Conservation (phyloP, 2,797 vertebrate species). For the Macropus fuliginosus region DNA sequence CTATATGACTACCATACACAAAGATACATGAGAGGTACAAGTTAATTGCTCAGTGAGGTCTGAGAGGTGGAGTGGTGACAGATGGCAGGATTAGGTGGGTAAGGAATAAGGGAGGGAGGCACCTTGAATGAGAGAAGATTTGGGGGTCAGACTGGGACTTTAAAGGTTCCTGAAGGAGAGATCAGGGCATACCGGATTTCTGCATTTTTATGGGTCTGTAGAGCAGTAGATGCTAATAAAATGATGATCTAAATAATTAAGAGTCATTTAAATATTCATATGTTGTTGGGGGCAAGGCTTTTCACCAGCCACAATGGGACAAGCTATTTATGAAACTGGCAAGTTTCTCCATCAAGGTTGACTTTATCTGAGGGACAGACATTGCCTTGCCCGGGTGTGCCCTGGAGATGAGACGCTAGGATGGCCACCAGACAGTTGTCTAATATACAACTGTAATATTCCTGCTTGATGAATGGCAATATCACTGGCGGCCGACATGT, state of each 20-base stretch:
- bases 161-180: not conserved
- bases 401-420: conserved; percentile 79
- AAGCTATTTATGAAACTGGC: conserved; percentile 70
- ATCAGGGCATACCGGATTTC: not conserved
- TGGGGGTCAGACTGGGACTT: not conserved
- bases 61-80: not conserved
- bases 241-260: conserved; percentile 91
- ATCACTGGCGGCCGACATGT: conserved; percentile 80
- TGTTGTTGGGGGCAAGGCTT: conserved; percentile 89
- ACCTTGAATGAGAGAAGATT: not conserved
- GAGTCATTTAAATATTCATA: conserved; percentile 93
- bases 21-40: not conserved
- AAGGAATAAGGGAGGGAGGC: not conserved
- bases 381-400: conserved; percentile 60
- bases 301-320: conserved; percentile 87
- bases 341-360: conserved; percentile 79
- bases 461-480: conserved; percentile 77
- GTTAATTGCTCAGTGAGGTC: not conserved
- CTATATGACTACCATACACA: not conserved
- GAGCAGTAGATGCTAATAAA: conserved; percentile 79
- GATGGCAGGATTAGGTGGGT: not conserved
- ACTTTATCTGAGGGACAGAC: conserved; percentile 81
- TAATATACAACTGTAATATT: conserved; percentile 84
- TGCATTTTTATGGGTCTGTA: conserved; percentile 48
- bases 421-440: conserved; percentile 83